Evolutionary conservation across 2,113 vertebrate genomes (phyloP).

Genomic region (Paralichthys olivaceus): DNA sequence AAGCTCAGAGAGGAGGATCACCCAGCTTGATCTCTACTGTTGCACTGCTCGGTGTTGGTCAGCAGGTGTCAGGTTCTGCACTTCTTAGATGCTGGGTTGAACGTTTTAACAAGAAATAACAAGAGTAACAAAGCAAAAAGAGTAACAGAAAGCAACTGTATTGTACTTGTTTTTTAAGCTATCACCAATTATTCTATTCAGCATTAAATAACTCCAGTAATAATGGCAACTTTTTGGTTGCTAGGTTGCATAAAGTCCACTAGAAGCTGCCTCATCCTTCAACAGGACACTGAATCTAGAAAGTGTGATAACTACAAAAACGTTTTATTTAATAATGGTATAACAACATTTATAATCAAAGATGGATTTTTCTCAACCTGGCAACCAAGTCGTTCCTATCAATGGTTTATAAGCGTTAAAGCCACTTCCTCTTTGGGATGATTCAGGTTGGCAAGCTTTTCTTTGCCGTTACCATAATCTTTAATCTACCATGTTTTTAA

Average conservation of each 20-base stretch:
- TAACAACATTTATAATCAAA: neutral
- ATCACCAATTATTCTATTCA: neutral
- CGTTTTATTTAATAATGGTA: neutral
- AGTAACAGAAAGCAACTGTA: too few relatives aligned
- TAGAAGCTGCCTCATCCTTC: neutral
- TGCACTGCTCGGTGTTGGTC: conserved; percentile 43
- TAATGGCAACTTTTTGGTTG: neutral
- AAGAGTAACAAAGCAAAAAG: too few relatives aligned
- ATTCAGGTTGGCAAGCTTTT: too few relatives aligned
- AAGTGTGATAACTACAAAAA: neutral
- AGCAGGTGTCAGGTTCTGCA: conserved; percentile 53
- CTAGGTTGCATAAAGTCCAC: neutral
- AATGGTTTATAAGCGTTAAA: neutral
- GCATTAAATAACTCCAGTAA: neutral
- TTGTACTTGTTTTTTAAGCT: neutral
- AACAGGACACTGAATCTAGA: neutral
- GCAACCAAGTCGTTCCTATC: neutral
- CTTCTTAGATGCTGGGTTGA: neutral
- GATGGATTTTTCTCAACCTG: neutral
- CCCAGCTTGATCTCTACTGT: neutral
- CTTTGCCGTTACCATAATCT: too few relatives aligned
- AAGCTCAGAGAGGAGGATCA: neutral
- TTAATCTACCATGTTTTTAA: too few relatives aligned
- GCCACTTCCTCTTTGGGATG: neutral
- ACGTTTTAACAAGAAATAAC: too few relatives aligned